Conservation (phyloP, 2,113 vertebrate genomes). For the Salminus brasiliensis region DNA sequence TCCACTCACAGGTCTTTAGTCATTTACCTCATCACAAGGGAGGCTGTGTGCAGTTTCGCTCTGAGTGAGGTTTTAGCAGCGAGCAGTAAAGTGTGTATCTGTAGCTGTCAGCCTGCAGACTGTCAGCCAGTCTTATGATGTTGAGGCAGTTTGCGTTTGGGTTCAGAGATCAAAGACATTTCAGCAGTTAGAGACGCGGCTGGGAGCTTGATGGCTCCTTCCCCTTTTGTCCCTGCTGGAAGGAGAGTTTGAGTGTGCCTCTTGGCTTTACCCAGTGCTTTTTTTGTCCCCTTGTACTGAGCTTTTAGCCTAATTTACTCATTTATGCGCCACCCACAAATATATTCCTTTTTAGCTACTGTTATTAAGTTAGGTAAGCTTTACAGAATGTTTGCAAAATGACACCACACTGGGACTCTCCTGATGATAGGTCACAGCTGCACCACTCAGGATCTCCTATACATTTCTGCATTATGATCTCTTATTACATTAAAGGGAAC, state of each 20-base stretch:
- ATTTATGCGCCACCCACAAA: too few relatives aligned
- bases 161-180: background rate
- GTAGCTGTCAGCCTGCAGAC: background rate
- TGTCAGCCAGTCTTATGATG: constrained; percentile 16
- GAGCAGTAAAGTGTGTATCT: background rate
- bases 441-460: too few relatives aligned
- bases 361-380: too few relatives aligned
- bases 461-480: too few relatives aligned
- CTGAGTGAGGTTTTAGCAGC: background rate
- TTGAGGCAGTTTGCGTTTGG: background rate
- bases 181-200: background rate
- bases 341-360: too few relatives aligned
- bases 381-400: too few relatives aligned
- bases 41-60: background rate
- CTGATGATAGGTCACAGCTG: too few relatives aligned
- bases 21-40: background rate
- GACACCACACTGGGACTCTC: too few relatives aligned
- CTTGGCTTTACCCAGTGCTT: background rate
- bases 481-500: too few relatives aligned
- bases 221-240: background rate
- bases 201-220: background rate
- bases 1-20: background rate
- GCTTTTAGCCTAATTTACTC: too few relatives aligned
- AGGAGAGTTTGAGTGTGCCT: background rate
- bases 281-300: too few relatives aligned